Conservation (phyloP, 2,888 invertebrate genomes). For the Dorcus parallelipipedus region DNA sequence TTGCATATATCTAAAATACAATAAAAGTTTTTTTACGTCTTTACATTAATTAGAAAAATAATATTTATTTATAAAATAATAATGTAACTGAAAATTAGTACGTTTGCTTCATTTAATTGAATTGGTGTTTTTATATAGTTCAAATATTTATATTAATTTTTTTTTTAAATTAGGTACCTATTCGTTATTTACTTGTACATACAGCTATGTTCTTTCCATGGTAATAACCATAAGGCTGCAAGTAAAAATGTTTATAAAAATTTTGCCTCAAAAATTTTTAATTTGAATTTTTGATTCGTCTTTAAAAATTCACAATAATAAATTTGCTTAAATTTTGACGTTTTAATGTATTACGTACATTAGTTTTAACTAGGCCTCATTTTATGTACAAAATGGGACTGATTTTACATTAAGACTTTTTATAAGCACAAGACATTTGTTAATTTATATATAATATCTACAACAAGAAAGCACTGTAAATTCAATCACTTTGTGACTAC, state of each 20-base stretch:
- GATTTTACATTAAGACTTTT: slow-evolving; percentile 3
- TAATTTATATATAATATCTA: slow-evolving; percentile 8
- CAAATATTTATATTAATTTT: no score
- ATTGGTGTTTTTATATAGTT: no score
- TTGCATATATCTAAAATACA: no score
- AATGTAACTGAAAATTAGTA: no score
- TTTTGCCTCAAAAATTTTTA: not conserved
- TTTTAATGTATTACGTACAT: not conserved
- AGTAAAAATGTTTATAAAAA: slow-evolving; percentile 8
- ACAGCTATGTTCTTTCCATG: slow-evolving; percentile 21
- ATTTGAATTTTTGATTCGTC: not conserved
- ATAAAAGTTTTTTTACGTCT: no score
- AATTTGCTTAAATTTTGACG: not conserved
- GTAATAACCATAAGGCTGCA: slow-evolving; percentile 24
- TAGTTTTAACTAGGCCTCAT: slow-evolving; percentile 3
- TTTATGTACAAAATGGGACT: slow-evolving; percentile 1
- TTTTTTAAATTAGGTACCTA: no score
- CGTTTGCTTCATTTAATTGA: no score
- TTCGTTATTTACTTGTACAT: slow-evolving; percentile 8
- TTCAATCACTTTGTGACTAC: slow-evolving; percentile 4
- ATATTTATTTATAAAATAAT: no score
- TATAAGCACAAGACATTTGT: not conserved
- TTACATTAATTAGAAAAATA: no score
- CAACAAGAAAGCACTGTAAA: slow-evolving; percentile 12
- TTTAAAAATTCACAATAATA: not conserved